Conservation (phyloP, 2,797 vertebrate species). For the Ctenopoma multispine region DNA sequence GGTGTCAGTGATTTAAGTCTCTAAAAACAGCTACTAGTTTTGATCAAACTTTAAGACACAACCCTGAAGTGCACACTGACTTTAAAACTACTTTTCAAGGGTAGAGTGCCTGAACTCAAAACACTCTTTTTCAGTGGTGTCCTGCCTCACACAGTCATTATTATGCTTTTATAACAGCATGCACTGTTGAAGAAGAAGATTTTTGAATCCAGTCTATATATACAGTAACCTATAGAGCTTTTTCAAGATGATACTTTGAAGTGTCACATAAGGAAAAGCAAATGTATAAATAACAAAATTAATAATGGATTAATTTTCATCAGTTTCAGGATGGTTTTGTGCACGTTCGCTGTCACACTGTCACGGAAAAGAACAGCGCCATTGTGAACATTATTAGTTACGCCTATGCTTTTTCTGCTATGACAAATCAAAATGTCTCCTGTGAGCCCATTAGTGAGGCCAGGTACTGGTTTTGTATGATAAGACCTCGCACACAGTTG, state of each 20-base stretch:
- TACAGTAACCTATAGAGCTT: background rate
- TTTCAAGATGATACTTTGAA: background rate
- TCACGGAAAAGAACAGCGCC: background rate
- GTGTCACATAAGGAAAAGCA: background rate
- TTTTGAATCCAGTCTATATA: background rate
- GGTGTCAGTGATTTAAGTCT: constrained; percentile 26
- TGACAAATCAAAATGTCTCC: background rate
- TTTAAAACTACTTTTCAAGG: background rate
- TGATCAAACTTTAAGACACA: background rate
- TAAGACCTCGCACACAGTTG: background rate
- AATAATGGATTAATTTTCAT: background rate
- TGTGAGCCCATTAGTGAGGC: background rate
- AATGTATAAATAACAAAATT: background rate
- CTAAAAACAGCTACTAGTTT: background rate
- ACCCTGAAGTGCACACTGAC: background rate
- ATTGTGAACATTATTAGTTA: background rate
- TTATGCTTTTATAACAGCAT: background rate
- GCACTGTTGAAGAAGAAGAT: background rate
- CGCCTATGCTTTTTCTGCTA: background rate
- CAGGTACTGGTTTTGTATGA: background rate
- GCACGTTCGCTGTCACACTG: background rate
- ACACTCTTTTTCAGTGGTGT: background rate
- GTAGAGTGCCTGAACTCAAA: background rate
- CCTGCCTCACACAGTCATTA: background rate
- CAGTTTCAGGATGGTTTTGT: background rate